A percentile compares a stretch with the other conserved stretches of the same genome.
Conservation (phyloP, 2,888 invertebrate species). For the Germaria angustata region DNA sequence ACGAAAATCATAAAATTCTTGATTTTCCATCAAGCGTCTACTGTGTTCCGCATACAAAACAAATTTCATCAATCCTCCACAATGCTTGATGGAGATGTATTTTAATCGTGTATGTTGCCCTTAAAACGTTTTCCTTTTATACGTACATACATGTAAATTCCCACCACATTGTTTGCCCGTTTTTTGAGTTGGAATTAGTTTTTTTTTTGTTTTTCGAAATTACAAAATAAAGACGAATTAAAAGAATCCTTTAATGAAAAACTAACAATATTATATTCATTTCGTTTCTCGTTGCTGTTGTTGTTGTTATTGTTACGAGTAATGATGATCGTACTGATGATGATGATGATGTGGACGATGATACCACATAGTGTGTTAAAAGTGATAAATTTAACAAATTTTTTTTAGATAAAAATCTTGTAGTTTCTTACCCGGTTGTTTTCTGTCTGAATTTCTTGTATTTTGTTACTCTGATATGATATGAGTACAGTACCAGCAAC, state of each 20-base stretch:
- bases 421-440: conserved; percentile 44
- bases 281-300: conserved; percentile 21
- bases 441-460: conserved; percentile 46
- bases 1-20: no score
- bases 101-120: no score
- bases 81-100: no score
- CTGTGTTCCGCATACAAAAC: no score
- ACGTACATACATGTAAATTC: no score
- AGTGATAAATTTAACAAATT: conserved; percentile 73
- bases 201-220: neutral
- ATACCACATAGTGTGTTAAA: conserved; percentile 71
- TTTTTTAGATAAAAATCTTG: conserved; percentile 71
- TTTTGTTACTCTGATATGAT: conserved; percentile 34
- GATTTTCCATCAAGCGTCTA: no score
- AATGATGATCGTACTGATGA: conserved; percentile 12
- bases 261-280: conserved; percentile 43
- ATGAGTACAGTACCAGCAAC: neutral
- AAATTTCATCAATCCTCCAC: no score
- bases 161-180: no score
- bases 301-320: neutral
- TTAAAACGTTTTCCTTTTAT: no score
- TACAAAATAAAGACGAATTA: conserved; percentile 15
- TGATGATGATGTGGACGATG: conserved; percentile 44
- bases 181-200: no score
- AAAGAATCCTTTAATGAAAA: conserved; percentile 50